phyloP scores from a whole-genome alignment of 2,113 vertebrate species.

The Eudyptes chrysolophus region DNA sequence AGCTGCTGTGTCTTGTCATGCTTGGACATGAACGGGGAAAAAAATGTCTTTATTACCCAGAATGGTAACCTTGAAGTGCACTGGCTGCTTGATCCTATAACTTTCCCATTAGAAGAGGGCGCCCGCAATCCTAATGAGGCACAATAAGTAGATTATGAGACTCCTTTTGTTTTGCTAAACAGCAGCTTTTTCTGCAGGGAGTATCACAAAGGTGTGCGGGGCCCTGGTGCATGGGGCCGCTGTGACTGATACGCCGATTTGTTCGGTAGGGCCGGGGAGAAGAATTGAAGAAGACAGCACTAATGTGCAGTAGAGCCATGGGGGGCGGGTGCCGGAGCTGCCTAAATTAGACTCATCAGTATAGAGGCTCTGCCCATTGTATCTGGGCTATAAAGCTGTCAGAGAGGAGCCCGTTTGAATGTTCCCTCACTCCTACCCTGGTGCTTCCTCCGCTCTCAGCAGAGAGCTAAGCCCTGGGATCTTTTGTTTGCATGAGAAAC shows the following conservation, averaged over 20 bases:
- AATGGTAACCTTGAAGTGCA: constrained; percentile 55
- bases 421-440: constrained; percentile 28
- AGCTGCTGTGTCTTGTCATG: constrained; percentile 58
- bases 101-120: constrained; percentile 59
- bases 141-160: constrained; percentile 72
- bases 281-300: constrained; percentile 1
- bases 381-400: constrained; percentile 75
- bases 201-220: constrained; percentile 58
- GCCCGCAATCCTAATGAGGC: constrained; percentile 63
- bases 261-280: neutral
- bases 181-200: constrained; percentile 49
- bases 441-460: constrained; percentile 47
- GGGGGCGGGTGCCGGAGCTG: constrained; percentile 39
- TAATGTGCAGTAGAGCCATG: neutral
- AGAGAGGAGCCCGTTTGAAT: constrained; percentile 48
- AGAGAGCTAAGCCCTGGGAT: constrained; percentile 33
- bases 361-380: constrained; percentile 70
- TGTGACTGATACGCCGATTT: constrained; percentile 24
- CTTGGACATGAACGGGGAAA: constrained; percentile 44
- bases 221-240: constrained; percentile 20
- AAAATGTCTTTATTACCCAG: constrained; percentile 71
- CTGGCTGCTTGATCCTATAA: constrained; percentile 59
- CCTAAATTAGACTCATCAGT: constrained; percentile 51
- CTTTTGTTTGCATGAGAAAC: constrained; percentile 71
- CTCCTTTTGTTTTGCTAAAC: constrained; percentile 68